phyloP scores from a whole-genome alignment of 2,888 invertebrate genomes.

The Baccha elongata region DNA sequence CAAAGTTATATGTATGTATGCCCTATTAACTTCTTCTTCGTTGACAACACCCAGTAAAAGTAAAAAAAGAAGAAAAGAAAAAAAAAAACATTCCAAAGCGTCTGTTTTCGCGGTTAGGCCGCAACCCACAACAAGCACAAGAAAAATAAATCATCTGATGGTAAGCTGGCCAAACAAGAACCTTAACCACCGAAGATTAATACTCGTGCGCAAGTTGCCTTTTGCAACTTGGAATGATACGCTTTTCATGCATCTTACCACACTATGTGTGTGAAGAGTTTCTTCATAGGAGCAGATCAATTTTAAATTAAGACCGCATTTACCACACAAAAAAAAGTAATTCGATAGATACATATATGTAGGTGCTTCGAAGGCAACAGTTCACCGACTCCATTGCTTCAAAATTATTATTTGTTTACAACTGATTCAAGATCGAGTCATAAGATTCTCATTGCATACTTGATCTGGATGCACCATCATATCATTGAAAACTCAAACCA shows the following conservation, averaged over 20 bases:
- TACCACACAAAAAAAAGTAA: constrained; percentile 60
- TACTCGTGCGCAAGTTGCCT: constrained; percentile 16
- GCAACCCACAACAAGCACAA: constrained; percentile 42
- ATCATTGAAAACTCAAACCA: background rate
- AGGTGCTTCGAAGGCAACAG: constrained; percentile 36
- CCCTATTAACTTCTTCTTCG: background rate
- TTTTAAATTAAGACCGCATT: constrained; percentile 62
- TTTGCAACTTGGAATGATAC: constrained; percentile 18
- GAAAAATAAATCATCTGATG: constrained; percentile 40
- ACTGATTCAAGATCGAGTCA: constrained; percentile 35
- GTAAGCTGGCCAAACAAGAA: constrained; percentile 33
- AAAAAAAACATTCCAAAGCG: constrained; percentile 51
- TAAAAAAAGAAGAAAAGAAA: constrained; percentile 18
- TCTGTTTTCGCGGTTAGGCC: constrained; percentile 56
- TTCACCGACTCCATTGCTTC: constrained; percentile 22
- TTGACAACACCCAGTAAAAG: constrained; percentile 1
- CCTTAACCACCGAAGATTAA: constrained; percentile 27
- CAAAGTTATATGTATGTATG: background rate
- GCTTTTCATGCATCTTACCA: constrained; percentile 38
- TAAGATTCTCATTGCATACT: constrained; percentile 30
- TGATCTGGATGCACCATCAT: constrained; percentile 1
- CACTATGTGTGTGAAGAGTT: constrained; percentile 19
- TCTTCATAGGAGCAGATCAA: constrained; percentile 45
- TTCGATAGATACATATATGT: constrained; percentile 45
- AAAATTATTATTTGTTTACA: constrained; percentile 30